Conservation (phyloP, 2,797 vertebrate genomes). For the Eospalax fontanierii region DNA sequence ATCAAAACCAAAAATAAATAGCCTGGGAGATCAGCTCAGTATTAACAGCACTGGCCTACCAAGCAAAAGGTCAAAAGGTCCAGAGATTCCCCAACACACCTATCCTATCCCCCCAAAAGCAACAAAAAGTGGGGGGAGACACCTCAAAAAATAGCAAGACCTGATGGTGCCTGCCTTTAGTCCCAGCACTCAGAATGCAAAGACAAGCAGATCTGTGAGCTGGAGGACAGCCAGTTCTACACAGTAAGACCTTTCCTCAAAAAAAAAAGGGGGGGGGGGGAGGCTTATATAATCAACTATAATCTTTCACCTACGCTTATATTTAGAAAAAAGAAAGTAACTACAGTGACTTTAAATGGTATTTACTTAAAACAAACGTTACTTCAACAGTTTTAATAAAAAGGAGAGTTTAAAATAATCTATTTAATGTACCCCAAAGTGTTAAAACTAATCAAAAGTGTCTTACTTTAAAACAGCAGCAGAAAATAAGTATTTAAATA, state of each 20-base stretch:
- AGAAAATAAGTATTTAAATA: constrained; percentile 36
- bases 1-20: not conserved
- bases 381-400: constrained; percentile 61
- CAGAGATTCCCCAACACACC: not conserved
- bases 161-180: no score
- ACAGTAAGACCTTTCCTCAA: no score
- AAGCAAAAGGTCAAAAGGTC: no score
- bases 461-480: not conserved
- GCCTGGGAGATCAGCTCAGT: not conserved
- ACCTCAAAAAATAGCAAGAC: not conserved
- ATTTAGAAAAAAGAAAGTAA: constrained; percentile 35
- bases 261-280: no score
- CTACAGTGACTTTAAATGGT: not conserved
- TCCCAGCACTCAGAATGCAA: no score
- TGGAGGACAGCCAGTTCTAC: no score
- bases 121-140: not conserved
- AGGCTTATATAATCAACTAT: not conserved
- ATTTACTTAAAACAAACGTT: constrained; percentile 60
- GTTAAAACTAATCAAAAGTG: constrained; percentile 52
- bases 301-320: constrained; percentile 30
- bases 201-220: no score
- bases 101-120: not conserved
- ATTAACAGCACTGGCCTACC: not conserved
- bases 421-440: constrained; percentile 13
- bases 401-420: constrained; percentile 49